Base-by-base conservation (phyloP, 1,140 invertebrate genomes). In the Polypedilum vanderplanki region DNA sequence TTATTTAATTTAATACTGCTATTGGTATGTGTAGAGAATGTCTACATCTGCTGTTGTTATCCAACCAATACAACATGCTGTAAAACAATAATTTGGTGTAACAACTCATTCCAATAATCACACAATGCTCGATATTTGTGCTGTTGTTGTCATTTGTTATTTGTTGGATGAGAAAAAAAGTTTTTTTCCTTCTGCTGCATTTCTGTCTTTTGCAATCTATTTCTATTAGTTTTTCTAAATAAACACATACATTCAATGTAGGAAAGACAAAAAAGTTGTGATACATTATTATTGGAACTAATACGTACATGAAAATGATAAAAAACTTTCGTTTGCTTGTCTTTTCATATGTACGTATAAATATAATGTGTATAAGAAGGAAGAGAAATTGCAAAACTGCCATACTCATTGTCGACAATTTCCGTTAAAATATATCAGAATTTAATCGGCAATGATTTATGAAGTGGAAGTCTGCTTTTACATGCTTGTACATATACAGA, bases 1-100 rank as follows among this genome's bases (percentile, higher is more conserved):
- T 57, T 57, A 57, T n/a, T 57, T 57, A n/a, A 57, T 57, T 57
- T 57, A 57, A 57, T 57, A n/a, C 46, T 57, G 46, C n/a, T 57
- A 57, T 15, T 57, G 1, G 24, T 33, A 33, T 33, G 24, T 33
- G 24, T 33, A 33, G 24, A 33, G 24, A 33, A 33, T 33, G 24
- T 33, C 24, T 33, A 33, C 24, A 33, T 33, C 24, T 33, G 24
- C 24, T 33, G 24, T 57, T 57, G 46, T n/a, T 57, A 57, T 57
- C 24, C 24, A 33, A 57, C 12, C n/a, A 57, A 57, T n/a, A 57
- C 46, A 57, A n/a, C 46, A 57, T 57, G 24, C 24, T 57, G 46
- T 57, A n/a, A 57, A 57, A 57, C 46, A 57, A 57, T 57, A 57
- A 57, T 57, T 57, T 57, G 46, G 46, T 57, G 46, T 57, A 57